Evolutionary conservation across 2,113 vertebrate genomes (phyloP).

Genomic region (Carassius auratus): DNA sequence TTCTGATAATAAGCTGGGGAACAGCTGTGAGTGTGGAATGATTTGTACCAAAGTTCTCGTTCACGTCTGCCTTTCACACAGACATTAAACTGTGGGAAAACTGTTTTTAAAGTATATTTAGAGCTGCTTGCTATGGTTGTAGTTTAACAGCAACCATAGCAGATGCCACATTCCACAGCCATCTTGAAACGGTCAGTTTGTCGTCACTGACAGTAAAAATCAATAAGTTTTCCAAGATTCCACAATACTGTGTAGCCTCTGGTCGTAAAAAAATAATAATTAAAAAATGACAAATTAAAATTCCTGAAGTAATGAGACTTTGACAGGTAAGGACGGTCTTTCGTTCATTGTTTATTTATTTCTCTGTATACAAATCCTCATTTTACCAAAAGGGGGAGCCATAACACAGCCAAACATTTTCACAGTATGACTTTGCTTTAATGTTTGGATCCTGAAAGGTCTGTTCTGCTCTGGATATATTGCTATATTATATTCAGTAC

Average conservation of each 20-base stretch:
- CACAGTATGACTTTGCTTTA: not conserved
- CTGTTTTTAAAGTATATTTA: not conserved
- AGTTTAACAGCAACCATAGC: not conserved
- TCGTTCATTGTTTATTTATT: not conserved
- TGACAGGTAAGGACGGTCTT: not conserved
- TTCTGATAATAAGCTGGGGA: not conserved
- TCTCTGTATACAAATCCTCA: not conserved
- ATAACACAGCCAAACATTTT: not conserved
- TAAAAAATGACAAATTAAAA: not conserved
- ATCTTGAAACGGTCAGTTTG: no score
- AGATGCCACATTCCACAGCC: no score
- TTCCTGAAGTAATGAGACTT: not conserved
- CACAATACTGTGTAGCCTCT: not conserved
- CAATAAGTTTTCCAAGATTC: not conserved
- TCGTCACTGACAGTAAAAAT: no score
- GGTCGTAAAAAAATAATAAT: not conserved
- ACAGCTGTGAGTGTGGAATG: not conserved
- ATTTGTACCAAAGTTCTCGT: not conserved
- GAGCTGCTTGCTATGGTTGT: not conserved
- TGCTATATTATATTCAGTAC: not conserved
- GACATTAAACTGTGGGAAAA: not conserved
- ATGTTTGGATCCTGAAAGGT: no score
- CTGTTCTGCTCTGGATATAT: not conserved
- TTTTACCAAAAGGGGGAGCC: constrained; percentile 6
- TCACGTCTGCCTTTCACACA: not conserved